phyloP scores from a whole-genome alignment of 2,888 invertebrate species.

The Lasioglossum lativentre region DNA sequence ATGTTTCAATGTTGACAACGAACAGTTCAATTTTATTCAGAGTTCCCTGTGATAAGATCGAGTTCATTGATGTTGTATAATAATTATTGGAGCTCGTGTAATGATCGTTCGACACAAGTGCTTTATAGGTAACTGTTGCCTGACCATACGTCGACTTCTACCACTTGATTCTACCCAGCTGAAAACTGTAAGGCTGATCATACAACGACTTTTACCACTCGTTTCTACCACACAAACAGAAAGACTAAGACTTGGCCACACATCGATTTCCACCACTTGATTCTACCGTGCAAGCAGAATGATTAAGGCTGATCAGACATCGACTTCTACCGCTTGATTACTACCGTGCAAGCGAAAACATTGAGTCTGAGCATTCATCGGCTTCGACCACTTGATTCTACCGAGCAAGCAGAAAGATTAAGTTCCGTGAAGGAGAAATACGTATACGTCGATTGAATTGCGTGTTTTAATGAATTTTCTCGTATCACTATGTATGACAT shows the following conservation, averaged over 20 bases:
- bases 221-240: neutral
- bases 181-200: neutral
- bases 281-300: neutral
- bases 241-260: neutral
- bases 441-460: neutral
- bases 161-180: neutral
- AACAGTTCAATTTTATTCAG: neutral
- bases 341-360: neutral
- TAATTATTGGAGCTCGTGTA: neutral
- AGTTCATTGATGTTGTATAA: neutral
- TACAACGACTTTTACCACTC: constrained; percentile 2
- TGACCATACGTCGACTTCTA: neutral
- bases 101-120: too few species aligned
- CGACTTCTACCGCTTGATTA: constrained; percentile 3
- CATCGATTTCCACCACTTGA: neutral
- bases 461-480: neutral
- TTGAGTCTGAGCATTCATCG: neutral
- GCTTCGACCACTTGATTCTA: constrained; percentile 5
- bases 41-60: neutral
- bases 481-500: neutral
- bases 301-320: neutral
- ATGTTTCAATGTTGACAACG: neutral
- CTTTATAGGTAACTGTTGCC: neutral
- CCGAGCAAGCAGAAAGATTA: neutral
- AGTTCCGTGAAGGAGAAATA: neutral